Base-by-base conservation (phyloP, 2,888 invertebrate genomes). In the Hirtodrosophila alboralis region DNA sequence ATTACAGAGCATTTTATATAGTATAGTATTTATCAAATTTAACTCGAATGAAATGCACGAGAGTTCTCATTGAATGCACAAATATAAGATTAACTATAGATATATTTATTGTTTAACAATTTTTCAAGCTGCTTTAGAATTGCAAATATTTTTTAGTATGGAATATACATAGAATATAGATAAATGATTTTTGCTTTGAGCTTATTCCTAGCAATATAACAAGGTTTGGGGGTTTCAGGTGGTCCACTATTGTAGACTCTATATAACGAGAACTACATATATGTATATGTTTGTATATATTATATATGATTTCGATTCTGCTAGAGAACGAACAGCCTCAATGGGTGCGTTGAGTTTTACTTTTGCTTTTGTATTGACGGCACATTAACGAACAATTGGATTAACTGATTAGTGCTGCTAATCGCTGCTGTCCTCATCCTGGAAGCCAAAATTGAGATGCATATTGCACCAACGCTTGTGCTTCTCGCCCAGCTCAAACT, bases 391-490 rank as follows among this genome's bases (percentile, higher is more conserved):
- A 27, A 54, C 18, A 38, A 18, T 6, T 34, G 13, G 53, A 21
- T 38, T 38, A 8, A 12, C 18, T 18, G 5, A 18, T 23, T 2
- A 23, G 23, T 10, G 26, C 7, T 8, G 40, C 33, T 52, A 59
- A 34, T 64, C 33, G 31, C 10, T 38, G 31, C 10, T 30, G 26
- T 13, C 37, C 38, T 49, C 40, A 3, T 57, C 52, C 21, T 53
- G 61, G 5, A 53, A 65, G 53, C 85, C 86, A 44, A 90, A 90
- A 37, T 89, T 88, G 12, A 90, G 77, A 72, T 90, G 89, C 40
- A 90, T 63, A 9, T 87, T 76, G 71, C 90, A 90, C 90, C 90
- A 90, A 52, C 84, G 86, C 33, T 80, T 80, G 65, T 90, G 90
- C 37, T 85, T 86, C 23, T 88, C 84, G n/a, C 89, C 89, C 59